Percentiles rank a stretch among this genome's conserved stretches.
These are phyloP conservation scores for Colostygia pectinataria DNA, from an alignment of 2,888 invertebrate species.

Conservation along the genomic window DNA sequence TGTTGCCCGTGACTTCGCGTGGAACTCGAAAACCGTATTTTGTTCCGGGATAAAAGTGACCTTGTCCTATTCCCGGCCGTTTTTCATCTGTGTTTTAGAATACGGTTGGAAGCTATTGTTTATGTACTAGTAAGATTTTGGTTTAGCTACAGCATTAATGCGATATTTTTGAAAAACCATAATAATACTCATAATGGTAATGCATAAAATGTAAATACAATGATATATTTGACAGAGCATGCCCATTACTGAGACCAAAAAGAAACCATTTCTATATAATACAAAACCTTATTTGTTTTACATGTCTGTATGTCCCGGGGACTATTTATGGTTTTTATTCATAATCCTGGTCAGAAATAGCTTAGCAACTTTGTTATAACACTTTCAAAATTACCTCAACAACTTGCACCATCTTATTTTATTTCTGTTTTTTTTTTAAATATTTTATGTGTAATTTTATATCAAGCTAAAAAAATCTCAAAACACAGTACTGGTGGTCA, in stretches of 20 bases:
- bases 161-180: not conserved
- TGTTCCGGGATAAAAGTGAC: no score
- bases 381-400: not conserved
- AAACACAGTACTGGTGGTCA: no score
- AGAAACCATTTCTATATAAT: slow-evolving; percentile 14
- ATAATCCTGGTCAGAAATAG: not conserved
- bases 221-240: slow-evolving; percentile 21
- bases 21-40: no score
- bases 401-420: not conserved
- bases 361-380: slow-evolving; percentile 3
- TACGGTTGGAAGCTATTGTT: no score
- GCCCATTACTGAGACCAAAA: slow-evolving; percentile 15
- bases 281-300: slow-evolving; percentile 28
- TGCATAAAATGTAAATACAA: slow-evolving; percentile 4
- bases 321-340: slow-evolving; percentile 23
- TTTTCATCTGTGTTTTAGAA: no score
- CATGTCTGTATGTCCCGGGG: slow-evolving; percentile 6
- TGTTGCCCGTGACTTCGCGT: no score
- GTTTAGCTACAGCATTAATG: no score
- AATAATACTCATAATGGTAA: not conserved
- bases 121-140: no score
- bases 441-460: no score
- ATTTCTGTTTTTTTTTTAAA: no score
- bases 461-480: no score
- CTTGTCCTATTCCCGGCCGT: no score